Evolutionary conservation across 2,113 vertebrate genomes (phyloP), one percentile per base, ranked within the genome.

Genomic region (Gasterosteus aculeatus): DNA sequence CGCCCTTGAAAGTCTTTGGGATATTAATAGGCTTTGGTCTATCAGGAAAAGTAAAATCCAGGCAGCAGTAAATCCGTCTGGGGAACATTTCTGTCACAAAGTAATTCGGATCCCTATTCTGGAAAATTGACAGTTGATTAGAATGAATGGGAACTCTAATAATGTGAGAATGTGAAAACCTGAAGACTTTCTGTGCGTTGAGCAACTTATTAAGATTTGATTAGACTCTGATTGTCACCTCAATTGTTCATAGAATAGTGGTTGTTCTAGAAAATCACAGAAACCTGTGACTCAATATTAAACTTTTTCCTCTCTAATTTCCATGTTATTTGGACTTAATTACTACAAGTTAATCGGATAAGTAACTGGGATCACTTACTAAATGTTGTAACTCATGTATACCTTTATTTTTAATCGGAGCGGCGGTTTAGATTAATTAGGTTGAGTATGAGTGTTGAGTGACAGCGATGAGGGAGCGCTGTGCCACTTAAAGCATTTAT

Each of bases 1-100:
- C 72, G 85, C 51, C 85, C 86, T 90, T 90, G 81, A 77, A 88
- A 61, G 78, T 76, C 70, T 85, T 86, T 85, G 85, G 74, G 69
- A 42, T 82, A 81, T 83, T 79, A 79, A 86, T 83, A 80, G 79
- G 41, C 29, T 47, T 38, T 5, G 47, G 76, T 80, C 35, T 84
- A 80, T 74, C 75, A 80, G 73, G 67, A 42, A 1, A 62, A 59
- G 68, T 29, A 72, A 67, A 80, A 80, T 72, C 72, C 68, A 73
- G 76, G 73, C 79, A 84, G 75, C 64, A 74, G 64, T 12, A 7
- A 80, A 80, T 75, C 72, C 54, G 59, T 59, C 31, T 1, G 18
- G 69, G 61, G 51, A 73, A 69, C 9, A 19, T 74, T 73, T 68
- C 64, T 69, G 41, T 19, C 53, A 70, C 66, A 54, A 83, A 84